Conservation (phyloP, 1,140 invertebrate species). For the Halyomorpha halys region DNA sequence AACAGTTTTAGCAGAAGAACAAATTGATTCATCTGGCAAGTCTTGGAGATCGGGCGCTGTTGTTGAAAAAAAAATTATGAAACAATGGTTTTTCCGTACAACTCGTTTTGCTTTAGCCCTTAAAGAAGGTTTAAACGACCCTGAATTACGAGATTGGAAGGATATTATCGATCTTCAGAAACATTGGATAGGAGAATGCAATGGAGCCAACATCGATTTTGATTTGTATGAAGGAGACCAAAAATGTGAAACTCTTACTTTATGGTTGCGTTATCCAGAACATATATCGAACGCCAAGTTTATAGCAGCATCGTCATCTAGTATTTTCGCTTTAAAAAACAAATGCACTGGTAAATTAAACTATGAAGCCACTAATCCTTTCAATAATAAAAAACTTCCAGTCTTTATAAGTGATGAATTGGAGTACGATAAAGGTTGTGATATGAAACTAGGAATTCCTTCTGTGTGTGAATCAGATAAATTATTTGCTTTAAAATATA, state of each 20-base stretch:
- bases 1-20: slow-evolving; percentile 96
- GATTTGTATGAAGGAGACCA: slow-evolving; percentile 34
- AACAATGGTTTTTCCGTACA: slow-evolving; percentile 93
- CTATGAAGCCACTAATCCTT: slow-evolving; percentile 53
- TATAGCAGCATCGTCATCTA: slow-evolving; percentile 44
- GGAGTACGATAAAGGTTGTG: slow-evolving; percentile 41
- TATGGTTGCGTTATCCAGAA: slow-evolving; percentile 69
- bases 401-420: slow-evolving; percentile 56
- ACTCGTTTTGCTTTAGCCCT: slow-evolving; percentile 65
- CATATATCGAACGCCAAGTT: slow-evolving; percentile 43
- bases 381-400: slow-evolving; percentile 56
- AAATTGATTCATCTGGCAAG: slow-evolving; percentile 81
- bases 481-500: slow-evolving; percentile 43
- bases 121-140: slow-evolving; percentile 59
- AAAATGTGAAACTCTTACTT: slow-evolving; percentile 41
- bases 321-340: slow-evolving; percentile 40
- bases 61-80: slow-evolving; percentile 71
- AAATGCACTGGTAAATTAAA: slow-evolving; percentile 29
- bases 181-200: slow-evolving; percentile 91
- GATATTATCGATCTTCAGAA: slow-evolving; percentile 85
- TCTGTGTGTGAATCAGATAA: slow-evolving; percentile 43
- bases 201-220: slow-evolving; percentile 70
- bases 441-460: slow-evolving; percentile 58
- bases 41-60: slow-evolving; percentile 96
- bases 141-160: slow-evolving; percentile 58